Evolutionary conservation across 2,888 invertebrate genomes (phyloP).

Genomic region (Galerucella calmariensis): DNA sequence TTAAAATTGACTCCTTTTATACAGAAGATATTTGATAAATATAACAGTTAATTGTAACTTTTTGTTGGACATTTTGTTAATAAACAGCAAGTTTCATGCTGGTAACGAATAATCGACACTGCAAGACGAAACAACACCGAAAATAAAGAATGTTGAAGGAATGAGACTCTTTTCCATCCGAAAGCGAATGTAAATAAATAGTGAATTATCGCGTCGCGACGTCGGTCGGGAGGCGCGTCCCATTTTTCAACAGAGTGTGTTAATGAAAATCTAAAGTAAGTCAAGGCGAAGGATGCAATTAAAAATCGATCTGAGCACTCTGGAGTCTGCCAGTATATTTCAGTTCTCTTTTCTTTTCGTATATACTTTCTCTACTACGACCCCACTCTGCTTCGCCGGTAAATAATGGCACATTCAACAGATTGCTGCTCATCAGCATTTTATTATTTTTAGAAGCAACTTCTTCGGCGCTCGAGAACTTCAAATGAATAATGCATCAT

Average conservation of each 20-base stretch:
- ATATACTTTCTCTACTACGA: conserved; percentile 47
- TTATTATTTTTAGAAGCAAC: conserved; percentile 64
- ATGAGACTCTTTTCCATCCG: conserved; percentile 32
- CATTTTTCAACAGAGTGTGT: conserved; percentile 57
- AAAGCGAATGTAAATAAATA: conserved; percentile 57
- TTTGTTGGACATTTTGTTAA: too few species aligned
- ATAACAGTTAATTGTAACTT: too few species aligned
- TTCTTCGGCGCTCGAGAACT: conserved; percentile 54
- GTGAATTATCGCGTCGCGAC: conserved; percentile 57
- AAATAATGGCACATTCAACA: conserved; percentile 66
- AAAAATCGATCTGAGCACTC: conserved; percentile 65
- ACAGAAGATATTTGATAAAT: too few species aligned
- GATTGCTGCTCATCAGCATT: conserved; percentile 65
- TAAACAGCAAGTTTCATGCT: too few species aligned
- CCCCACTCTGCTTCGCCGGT: conserved; percentile 46
- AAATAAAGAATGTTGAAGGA: not conserved
- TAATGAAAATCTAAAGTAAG: conserved; percentile 66
- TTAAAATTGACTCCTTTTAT: too few species aligned
- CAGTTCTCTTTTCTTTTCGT: conserved; percentile 47
- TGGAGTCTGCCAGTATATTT: conserved; percentile 50
- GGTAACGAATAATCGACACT: not conserved
- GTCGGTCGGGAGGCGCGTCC: conserved; percentile 49
- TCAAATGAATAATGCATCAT: conserved; percentile 60
- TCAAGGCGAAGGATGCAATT: conserved; percentile 68
- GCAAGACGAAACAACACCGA: not conserved